These are phyloP conservation scores for Latrodectus hesperus DNA, from an alignment of 2,888 invertebrate species.

Conservation along the genomic window DNA sequence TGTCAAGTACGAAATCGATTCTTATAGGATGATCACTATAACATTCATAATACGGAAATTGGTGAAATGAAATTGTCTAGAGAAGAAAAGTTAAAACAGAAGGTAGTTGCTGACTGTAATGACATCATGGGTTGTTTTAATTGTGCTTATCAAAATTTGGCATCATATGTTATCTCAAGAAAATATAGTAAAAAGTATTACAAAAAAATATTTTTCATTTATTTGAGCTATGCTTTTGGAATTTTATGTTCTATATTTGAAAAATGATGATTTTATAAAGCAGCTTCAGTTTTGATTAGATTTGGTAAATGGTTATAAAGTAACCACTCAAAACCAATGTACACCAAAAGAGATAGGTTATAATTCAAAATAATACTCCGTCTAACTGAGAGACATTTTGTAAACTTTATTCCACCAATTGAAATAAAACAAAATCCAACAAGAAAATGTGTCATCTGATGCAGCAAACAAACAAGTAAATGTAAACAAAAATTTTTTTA, in stretches of 20 bases:
- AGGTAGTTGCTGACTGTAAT: background rate
- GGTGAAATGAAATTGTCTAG: background rate
- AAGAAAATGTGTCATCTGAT: slow-evolving; percentile 23
- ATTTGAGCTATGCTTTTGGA: slow-evolving; percentile 46
- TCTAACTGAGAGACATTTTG: too few species aligned
- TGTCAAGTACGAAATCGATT: too few species aligned
- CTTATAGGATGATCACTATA: background rate
- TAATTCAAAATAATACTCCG: background rate
- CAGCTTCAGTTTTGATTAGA: slow-evolving; percentile 10
- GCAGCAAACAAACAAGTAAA: slow-evolving; percentile 14
- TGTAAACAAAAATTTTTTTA: background rate
- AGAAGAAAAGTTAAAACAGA: slow-evolving; percentile 22
- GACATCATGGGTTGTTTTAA: slow-evolving; percentile 12
- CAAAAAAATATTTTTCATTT: slow-evolving; percentile 23
- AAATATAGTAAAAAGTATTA: slow-evolving; percentile 37
- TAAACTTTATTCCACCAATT: too few species aligned
- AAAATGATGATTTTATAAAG: slow-evolving; percentile 11
- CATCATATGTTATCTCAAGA: slow-evolving; percentile 21
- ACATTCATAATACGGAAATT: slow-evolving; percentile 28
- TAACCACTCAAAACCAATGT: slow-evolving; percentile 8
- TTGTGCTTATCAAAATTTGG: slow-evolving; percentile 15
- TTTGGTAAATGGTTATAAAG: slow-evolving; percentile 19
- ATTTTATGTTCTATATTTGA: slow-evolving; percentile 9
- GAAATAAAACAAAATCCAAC: background rate
- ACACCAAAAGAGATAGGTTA: background rate